phyloP scores from a whole-genome alignment of 1,140 invertebrate genomes.

The Ditylenchus dipsaci region DNA sequence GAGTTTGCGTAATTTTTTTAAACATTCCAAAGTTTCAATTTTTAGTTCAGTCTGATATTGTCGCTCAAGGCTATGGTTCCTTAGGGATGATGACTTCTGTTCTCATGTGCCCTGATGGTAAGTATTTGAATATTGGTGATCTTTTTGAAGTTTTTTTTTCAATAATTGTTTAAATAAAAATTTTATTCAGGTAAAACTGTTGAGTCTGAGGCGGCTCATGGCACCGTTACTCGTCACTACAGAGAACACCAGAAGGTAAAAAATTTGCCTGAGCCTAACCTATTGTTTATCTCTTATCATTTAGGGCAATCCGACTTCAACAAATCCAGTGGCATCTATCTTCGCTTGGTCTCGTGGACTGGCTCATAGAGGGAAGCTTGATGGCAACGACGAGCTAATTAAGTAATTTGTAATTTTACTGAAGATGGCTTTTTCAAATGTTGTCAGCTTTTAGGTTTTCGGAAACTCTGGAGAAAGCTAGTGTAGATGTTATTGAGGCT shows the following conservation, averaged over 20 bases:
- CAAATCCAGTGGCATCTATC: constrained; percentile 74
- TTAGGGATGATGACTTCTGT: constrained; percentile 93
- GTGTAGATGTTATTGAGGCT: constrained; percentile 85
- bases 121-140: no score
- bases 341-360: constrained; percentile 94
- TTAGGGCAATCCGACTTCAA: constrained; percentile 53
- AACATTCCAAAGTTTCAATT: no score
- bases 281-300: constrained; percentile 18
- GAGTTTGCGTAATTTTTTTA: no score
- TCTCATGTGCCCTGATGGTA: constrained; percentile 81
- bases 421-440: constrained; percentile 17
- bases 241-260: constrained; percentile 73
- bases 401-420: constrained; percentile 33
- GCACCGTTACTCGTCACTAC: constrained; percentile 91
- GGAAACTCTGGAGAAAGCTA: constrained; percentile 78
- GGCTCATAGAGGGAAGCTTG: constrained; percentile 83
- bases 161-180: no score
- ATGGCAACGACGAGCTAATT: constrained; percentile 69
- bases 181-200: constrained; percentile 78
- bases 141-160: no score
- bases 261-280: no score
- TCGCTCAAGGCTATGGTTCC: constrained; percentile 68
- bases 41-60: constrained; percentile 78
- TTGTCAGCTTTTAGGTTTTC: constrained; percentile 44
- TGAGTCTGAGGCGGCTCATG: constrained; percentile 94